Conservation (phyloP, 2,113 vertebrate species). For the Pseudonaja textilis region DNA sequence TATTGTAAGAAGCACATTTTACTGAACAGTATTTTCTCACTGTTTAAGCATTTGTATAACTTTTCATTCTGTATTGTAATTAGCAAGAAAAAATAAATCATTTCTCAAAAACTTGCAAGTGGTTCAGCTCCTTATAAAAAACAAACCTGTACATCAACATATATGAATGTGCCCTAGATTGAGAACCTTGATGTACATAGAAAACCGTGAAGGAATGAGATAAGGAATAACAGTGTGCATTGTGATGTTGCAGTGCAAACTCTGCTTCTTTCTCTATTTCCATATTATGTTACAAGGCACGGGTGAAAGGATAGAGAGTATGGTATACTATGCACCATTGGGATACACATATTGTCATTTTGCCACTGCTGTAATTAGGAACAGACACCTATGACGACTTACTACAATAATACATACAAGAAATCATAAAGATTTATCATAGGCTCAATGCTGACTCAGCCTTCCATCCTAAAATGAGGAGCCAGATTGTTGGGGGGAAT, state of each 20-base stretch:
- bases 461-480: background rate
- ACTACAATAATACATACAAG: background rate
- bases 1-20: slow-evolving; percentile 31
- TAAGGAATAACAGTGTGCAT: background rate
- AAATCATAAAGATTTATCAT: background rate
- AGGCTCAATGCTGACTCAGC: background rate
- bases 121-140: background rate
- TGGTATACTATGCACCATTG: background rate
- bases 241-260: background rate
- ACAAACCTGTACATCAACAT: background rate
- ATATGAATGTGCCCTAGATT: background rate
- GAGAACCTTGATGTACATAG: background rate
- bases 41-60: background rate
- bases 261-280: background rate
- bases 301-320: background rate
- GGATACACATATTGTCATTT: background rate
- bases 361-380: background rate
- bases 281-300: background rate
- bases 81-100: background rate
- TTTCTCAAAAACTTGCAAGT: background rate
- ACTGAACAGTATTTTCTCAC: slow-evolving; percentile 22
- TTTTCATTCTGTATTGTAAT: background rate
- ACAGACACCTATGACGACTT: background rate
- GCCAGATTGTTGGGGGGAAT: background rate
- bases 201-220: background rate